Percentiles rank a stretch among this genome's conserved stretches.
phyloP scores from a whole-genome alignment of 2,888 invertebrate genomes.

The Limnephilus marmoratus region DNA sequence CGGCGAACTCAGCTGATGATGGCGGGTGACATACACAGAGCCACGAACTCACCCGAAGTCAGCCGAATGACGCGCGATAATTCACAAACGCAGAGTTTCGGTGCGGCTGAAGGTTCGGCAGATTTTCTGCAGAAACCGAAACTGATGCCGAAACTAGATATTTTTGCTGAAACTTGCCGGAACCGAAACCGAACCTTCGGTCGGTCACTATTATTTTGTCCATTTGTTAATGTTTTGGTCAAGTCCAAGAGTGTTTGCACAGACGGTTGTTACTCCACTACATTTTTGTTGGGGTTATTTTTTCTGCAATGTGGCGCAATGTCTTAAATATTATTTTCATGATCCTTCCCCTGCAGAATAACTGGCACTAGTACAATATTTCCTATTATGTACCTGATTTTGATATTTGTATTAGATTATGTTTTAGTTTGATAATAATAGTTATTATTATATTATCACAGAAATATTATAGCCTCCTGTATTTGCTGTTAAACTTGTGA shows the following conservation, averaged over 20 bases:
- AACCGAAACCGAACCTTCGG: no score
- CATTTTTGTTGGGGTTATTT: not conserved
- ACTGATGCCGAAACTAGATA: no score
- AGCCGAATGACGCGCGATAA: no score
- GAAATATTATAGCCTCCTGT: not conserved
- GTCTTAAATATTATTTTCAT: not conserved
- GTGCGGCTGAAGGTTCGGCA: no score
- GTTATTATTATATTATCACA: conserved; percentile 7
- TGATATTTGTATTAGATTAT: conserved; percentile 32
- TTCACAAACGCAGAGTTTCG: no score
- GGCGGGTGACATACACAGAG: no score
- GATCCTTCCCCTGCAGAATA: not conserved
- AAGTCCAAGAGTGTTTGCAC: not conserved
- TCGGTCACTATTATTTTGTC: not conserved
- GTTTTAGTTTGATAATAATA: conserved; percentile 25
- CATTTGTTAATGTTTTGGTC: not conserved
- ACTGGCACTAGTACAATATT: conserved; percentile 27
- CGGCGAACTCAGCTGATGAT: no score
- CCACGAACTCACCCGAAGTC: no score
- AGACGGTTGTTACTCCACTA: not conserved
- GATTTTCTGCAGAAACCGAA: no score
- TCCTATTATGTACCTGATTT: conserved; percentile 48
- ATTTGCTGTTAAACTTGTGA: conserved; percentile 48
- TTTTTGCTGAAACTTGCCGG: no score
- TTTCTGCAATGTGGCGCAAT: not conserved